These are phyloP conservation scores for Neuroterus valhalla DNA, from an alignment of 1,140 invertebrate species.

Conservation along the genomic window DNA sequence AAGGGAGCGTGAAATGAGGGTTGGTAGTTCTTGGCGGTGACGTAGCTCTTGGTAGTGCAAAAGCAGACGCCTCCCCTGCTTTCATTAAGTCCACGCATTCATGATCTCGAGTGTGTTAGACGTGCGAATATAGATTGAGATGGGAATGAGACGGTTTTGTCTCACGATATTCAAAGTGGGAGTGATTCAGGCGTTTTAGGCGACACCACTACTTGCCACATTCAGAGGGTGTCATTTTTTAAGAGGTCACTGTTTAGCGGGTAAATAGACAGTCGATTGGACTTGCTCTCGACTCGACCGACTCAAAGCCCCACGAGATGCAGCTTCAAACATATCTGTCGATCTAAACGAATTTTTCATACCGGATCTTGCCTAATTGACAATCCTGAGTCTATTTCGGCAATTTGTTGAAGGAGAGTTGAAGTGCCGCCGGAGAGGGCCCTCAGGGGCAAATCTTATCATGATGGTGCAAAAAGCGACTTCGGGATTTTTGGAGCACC, in stretches of 20 bases:
- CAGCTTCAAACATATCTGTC: conserved; percentile 56
- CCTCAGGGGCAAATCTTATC: background rate
- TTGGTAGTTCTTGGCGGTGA: conserved; percentile 12
- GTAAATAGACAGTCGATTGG: conserved; percentile 68
- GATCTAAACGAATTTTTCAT: conserved; percentile 68
- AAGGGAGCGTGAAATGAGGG: conserved; percentile 24
- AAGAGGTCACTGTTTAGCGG: conserved; percentile 62
- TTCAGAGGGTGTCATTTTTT: conserved; percentile 60
- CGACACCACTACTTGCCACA: background rate
- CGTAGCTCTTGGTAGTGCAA: conserved; percentile 60
- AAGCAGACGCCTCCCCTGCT: conserved; percentile 67
- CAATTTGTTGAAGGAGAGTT: background rate
- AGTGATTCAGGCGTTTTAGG: conserved; percentile 45
- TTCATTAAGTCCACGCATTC: conserved; percentile 75
- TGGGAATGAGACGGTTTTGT: conserved; percentile 72
- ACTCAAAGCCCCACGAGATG: conserved; percentile 35
- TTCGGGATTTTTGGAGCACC: no score
- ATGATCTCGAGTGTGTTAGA: conserved; percentile 69
- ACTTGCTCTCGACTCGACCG: conserved; percentile 43
- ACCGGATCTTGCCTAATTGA: conserved; percentile 40
- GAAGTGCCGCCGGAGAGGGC: background rate
- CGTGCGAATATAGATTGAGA: conserved; percentile 74
- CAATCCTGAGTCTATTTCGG: background rate
- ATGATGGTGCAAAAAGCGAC: conserved; percentile 17
- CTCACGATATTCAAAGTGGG: conserved; percentile 60